phyloP scores from a whole-genome alignment of 2,888 invertebrate species.

The Crematogaster levior region DNA sequence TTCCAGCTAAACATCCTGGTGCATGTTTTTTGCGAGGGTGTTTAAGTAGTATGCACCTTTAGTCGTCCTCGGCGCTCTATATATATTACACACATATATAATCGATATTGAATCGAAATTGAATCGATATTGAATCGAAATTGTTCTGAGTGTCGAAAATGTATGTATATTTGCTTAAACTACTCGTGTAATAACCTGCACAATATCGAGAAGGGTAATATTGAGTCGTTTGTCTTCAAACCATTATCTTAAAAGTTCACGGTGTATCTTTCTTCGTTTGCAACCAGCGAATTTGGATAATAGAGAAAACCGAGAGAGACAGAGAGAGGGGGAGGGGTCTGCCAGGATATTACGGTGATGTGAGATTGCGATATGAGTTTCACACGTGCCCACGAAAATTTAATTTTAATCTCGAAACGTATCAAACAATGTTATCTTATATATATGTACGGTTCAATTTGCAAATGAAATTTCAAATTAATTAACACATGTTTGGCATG shows the following conservation, averaged over 20 bases:
- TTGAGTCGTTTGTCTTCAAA: slow-evolving; percentile 42
- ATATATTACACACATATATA: background rate
- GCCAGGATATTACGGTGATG: background rate
- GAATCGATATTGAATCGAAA: no score
- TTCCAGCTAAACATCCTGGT: slow-evolving; percentile 62
- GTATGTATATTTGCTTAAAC: background rate
- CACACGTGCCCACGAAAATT: slow-evolving; percentile 28
- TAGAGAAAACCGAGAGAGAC: background rate
- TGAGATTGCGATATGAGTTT: slow-evolving; percentile 25
- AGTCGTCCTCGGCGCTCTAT: background rate
- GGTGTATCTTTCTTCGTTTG: background rate
- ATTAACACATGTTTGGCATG: slow-evolving; percentile 21
- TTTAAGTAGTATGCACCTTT: background rate
- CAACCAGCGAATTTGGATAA: slow-evolving; percentile 15
- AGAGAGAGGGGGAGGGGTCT: background rate
- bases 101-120: no score
- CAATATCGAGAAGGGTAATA: slow-evolving; percentile 59
- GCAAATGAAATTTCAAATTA: slow-evolving; percentile 43
- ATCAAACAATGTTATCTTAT: slow-evolving; percentile 41
- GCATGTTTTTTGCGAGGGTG: slow-evolving; percentile 18
- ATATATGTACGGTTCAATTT: slow-evolving; percentile 36
- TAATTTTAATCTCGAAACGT: slow-evolving; percentile 41
- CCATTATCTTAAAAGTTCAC: slow-evolving; percentile 20
- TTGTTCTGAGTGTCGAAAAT: no score
- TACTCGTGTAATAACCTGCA: slow-evolving; percentile 49